Base-by-base conservation (phyloP, 2,113 vertebrate species). In the Microtus montanus region DNA sequence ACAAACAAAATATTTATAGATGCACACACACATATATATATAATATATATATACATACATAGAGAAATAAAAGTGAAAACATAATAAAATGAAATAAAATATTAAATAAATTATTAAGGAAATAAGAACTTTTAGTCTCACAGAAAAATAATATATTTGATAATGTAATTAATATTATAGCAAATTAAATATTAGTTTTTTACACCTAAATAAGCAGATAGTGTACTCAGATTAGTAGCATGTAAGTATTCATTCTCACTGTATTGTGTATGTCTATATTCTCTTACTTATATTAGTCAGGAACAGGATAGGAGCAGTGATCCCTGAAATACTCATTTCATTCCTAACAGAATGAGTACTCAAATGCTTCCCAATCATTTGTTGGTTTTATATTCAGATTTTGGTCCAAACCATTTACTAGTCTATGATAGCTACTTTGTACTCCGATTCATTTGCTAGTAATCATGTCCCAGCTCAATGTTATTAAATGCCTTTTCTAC, bases 121-220 rank as follows among this genome's bases (percentile, higher is more conserved):
- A 80, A 70, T 22, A 54, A 38, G 35, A 71, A 71, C 35, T n/a
- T 73, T 13, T 58, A 35, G 24, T 70, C 30, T 52, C 19, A 80
- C 20, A 58, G 75, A 80, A 63, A 71, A 75, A 63, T 94, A 75
- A 63, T 94, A 14, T 75, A 82, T 92, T 87, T 80, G 13, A 73
- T 74, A 92, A 73, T 89, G 24, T 79, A 19, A 86, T 64, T 89
- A 64, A 73, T 89, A 79, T 80, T 17, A 90, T 8, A 73, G 58
- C 63, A 54, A n/a, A n/a, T 24, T 92, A 73, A 15, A 89, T 63
- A 54, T 63, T 91, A 52, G 63, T 71, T 71, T 89, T 89, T 87
- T 75, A 80, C n/a, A 28, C 70, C 49, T 78, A 86, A 93, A 44
- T 71, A 92, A 66, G 33, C 35, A 84, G 17, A 38, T 78, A 5